phyloP scores from a whole-genome alignment of 2,113 vertebrate species.

The Sylvietta virens region DNA sequence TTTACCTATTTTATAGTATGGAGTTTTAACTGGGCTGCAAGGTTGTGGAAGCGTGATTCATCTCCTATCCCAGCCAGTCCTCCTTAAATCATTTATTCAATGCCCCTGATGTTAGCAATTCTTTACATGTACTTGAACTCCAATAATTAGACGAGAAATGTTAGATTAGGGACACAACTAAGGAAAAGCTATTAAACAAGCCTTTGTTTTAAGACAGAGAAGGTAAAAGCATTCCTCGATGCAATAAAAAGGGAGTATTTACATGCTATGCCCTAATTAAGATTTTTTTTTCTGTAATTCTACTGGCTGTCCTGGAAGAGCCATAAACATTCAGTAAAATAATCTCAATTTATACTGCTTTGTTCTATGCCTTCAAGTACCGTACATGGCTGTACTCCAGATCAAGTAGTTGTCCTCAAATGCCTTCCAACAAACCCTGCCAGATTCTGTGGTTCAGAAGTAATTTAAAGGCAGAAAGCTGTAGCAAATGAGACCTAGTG shows the following conservation, averaged over 20 bases:
- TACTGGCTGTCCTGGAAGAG: constrained; percentile 63
- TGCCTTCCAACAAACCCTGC: constrained; percentile 76
- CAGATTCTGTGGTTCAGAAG: constrained; percentile 79
- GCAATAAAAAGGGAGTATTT: constrained; percentile 60
- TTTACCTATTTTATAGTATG: not conserved
- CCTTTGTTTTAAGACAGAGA: constrained; percentile 49
- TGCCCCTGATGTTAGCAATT: not conserved
- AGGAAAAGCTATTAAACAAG: constrained; percentile 23
- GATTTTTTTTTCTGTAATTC: constrained; percentile 56
- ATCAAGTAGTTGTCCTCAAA: constrained; percentile 81
- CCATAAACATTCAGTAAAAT: constrained; percentile 73
- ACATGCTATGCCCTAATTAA: constrained; percentile 56
- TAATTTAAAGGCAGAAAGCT: constrained; percentile 83
- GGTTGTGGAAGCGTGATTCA: not conserved
- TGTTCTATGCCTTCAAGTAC: constrained; percentile 79
- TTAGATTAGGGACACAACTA: constrained; percentile 29
- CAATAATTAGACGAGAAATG: constrained; percentile 32
- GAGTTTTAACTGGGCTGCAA: not conserved
- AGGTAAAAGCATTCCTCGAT: constrained; percentile 58
- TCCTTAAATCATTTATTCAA: constrained; percentile 38
- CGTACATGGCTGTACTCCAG: constrained; percentile 79
- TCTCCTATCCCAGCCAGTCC: not conserved
- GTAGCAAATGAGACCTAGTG: constrained; percentile 82
- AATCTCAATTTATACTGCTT: constrained; percentile 73
- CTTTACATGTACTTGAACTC: constrained; percentile 38